phyloP scores from a whole-genome alignment of 64 coral and sea anemone genomes.

The Stichodactyla mertensii region DNA sequence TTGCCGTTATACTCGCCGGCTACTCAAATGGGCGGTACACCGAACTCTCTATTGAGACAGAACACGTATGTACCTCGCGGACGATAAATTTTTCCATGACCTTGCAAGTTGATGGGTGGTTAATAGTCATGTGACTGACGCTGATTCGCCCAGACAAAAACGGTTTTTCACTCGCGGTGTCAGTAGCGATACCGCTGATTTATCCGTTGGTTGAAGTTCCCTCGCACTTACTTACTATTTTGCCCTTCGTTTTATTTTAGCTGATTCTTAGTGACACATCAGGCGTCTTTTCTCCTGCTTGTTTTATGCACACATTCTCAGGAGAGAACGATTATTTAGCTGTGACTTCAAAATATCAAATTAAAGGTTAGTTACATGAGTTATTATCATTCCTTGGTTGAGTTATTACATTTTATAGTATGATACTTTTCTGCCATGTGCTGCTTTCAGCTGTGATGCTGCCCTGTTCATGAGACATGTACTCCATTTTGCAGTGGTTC shows the following conservation, averaged over 20 bases:
- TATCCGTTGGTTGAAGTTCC: too few species aligned
- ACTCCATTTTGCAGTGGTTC: neutral
- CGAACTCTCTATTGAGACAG: too few species aligned
- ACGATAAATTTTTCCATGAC: too few species aligned
- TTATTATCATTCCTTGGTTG: neutral
- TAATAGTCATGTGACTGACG: too few species aligned
- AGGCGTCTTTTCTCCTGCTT: slow-evolving; percentile 95
- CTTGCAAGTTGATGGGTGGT: too few species aligned
- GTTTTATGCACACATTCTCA: slow-evolving; percentile 93
- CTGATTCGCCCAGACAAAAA: too few species aligned
- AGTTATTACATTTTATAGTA: neutral
- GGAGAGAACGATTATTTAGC: slow-evolving; percentile 53
- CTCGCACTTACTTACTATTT: neutral
- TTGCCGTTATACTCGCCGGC: too few species aligned
- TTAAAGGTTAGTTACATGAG: slow-evolving; percentile 50
- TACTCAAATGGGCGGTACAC: too few species aligned
- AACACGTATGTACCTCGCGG: too few species aligned
- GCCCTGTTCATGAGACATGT: neutral
- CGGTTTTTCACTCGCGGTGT: neutral
- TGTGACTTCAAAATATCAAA: slow-evolving; percentile 75
- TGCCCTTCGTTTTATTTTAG: slow-evolving; percentile 28
- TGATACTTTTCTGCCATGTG: neutral
- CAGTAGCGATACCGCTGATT: too few species aligned
- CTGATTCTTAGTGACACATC: slow-evolving; percentile 70
- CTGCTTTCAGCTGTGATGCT: neutral